Base-by-base conservation (phyloP, 2,797 vertebrate genomes). In the Manis javanica region DNA sequence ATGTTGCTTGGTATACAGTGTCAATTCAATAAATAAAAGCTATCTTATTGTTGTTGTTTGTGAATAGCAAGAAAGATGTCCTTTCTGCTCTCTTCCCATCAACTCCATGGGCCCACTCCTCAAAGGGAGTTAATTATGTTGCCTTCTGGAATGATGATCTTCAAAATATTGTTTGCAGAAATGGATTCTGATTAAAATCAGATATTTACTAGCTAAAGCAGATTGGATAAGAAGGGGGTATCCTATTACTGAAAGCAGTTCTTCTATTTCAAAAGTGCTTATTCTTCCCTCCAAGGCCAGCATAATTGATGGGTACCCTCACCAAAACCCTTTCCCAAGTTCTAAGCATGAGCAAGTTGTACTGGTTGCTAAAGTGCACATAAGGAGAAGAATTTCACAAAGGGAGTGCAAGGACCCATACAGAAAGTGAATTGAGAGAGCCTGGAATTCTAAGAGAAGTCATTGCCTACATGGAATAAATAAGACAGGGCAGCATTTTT, bases 141-240 rank as follows among this genome's bases (percentile, higher is more conserved):
- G 37, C 42, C 81, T 59, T 87, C 26, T 46, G 90, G 46, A 87
- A 83, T 64, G 57, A 75, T 51, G n/a, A 72, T n/a, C 82, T 82
- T 92, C 13, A 93, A 90, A 77, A 90, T 90, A 59, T 31, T 79
- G 14, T 64, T 93, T 92, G 74, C 57, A 93, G 29, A 93, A 93
- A 77, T 24, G 42, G 26, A 78, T 68, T 78, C 34, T 12, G 0
- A 53, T 78, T 93, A 55, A 71, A 77, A 72, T 81, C 37, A 75
- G 42, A 18, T 69, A 72, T 31, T 90, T 90, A 63, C 10, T 74
- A 42, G 18, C 63, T 83, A 83, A 90, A 75, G 59, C 31, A 89
- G 63, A 53, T 66, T 85, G 46, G 66, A 94, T 15, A 78, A 92
- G 78, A 90, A 85, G 85, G 51, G 29, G 19, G 61, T 66, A 24